A percentile compares a stretch with the other conserved stretches of the same genome.
phyloP scores from a whole-genome alignment of 2,797 vertebrate genomes.

The Poeciliopsis infans region DNA sequence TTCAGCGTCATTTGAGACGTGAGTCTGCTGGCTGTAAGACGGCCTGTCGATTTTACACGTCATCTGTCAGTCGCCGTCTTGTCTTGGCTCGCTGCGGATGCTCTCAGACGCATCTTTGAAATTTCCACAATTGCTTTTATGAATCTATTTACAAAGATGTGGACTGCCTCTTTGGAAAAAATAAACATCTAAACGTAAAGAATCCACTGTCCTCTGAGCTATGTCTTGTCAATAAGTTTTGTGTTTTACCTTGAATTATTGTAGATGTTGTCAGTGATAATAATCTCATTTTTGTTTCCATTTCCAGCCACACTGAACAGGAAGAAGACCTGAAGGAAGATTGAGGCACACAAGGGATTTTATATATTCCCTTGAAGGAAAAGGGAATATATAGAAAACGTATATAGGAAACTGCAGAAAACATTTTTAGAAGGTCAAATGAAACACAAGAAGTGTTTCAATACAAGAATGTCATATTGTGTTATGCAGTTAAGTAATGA shows the following conservation, averaged over 20 bases:
- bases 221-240: background rate
- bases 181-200: background rate
- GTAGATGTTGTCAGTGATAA: background rate
- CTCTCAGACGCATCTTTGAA: slow-evolving; percentile 11
- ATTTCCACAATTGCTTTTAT: slow-evolving; percentile 17
- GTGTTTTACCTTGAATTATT: background rate
- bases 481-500: background rate
- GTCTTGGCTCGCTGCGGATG: slow-evolving; percentile 25
- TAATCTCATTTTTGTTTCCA: background rate
- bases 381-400: no score
- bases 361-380: background rate
- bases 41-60: slow-evolving; percentile 13
- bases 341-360: background rate
- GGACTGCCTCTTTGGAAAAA: background rate
- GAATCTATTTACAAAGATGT: slow-evolving; percentile 8
- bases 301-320: background rate
- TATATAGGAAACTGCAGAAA: slow-evolving; percentile 2
- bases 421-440: background rate
- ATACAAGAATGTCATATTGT: background rate
- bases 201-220: background rate
- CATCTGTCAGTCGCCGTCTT: slow-evolving; percentile 26
- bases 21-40: slow-evolving; percentile 3
- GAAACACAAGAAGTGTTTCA: background rate
- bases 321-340: background rate
- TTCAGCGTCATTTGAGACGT: slow-evolving; percentile 21